phyloP scores from a whole-genome alignment of 1,140 invertebrate species.

The Sipha flava region DNA sequence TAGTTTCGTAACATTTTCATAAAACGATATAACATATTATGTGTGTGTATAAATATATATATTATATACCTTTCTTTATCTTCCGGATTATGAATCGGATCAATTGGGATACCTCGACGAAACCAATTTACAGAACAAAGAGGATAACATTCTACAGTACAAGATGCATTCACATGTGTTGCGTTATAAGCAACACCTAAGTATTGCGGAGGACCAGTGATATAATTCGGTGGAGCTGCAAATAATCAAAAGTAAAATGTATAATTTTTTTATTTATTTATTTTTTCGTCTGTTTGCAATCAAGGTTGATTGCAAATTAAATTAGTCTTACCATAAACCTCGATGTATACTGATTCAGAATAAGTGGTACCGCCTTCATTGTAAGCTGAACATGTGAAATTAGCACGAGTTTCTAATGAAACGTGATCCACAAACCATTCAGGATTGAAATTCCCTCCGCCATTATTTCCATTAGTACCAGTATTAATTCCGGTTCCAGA shows the following conservation, averaged over 20 bases:
- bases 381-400: constrained; percentile 75
- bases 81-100: constrained; percentile 42
- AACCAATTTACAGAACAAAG: constrained; percentile 75
- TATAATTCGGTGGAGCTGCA: constrained; percentile 73
- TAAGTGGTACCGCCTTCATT: constrained; percentile 73
- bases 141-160: constrained; percentile 80
- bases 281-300: too few relatives aligned
- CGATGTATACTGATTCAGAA: constrained; percentile 59
- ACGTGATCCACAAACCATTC: constrained; percentile 71
- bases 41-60: background rate
- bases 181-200: constrained; percentile 66
- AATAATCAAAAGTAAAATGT: constrained; percentile 38
- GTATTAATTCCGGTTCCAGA: background rate
- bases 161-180: constrained; percentile 62
- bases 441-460: constrained; percentile 55
- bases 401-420: constrained; percentile 68
- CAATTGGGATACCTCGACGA: constrained; percentile 59
- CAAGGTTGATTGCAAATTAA: too few relatives aligned
- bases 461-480: background rate
- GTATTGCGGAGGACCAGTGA: constrained; percentile 69
- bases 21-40: too few relatives aligned
- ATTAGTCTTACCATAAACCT: constrained; percentile 60
- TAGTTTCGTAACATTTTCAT: too few relatives aligned
- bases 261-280: background rate
- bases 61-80: constrained; percentile 12